Evolutionary conservation across 2,113 vertebrate genomes (phyloP), one percentile per base, ranked within the genome.

Genomic region (Apus apus): DNA sequence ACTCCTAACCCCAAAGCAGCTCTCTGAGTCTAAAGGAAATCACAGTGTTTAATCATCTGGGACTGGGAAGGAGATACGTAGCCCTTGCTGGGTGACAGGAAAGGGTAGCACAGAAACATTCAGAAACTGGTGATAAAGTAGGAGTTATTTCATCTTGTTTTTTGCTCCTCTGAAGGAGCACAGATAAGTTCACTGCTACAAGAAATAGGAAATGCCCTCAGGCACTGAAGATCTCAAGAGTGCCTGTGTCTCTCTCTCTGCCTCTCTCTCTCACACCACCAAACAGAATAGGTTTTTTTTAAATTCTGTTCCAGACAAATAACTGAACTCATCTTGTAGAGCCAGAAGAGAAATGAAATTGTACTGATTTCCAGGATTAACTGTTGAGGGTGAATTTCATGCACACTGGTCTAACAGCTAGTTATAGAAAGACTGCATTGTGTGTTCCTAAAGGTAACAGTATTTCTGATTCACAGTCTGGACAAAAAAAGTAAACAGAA

Each of bases 121-220:
- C 78, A 0, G 15, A 71, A 72, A 27, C 61, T 68, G 43, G 12
- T 87, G 82, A 96, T 96, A 91, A 93, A 96, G 68, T 48, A 82
- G 45, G 82, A 90, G 45, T 78, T 93, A 72, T 97, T 96, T 95
- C 40, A 78, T 95, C 80, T 85, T 95, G 57, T 8, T 88, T 93
- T 94, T 94, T 72, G 20, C 53, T 91, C 43, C 73, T 96, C 82
- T 94, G 80, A 93, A 96, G 56, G 26, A 94, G 53, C 46, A 78
- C 58, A 87, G 93, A 81, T 76, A 94, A 96, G 64, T 91, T 96
- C 93, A 87, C 43, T 80, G 84, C 57, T 85, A 85, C 94, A 87
- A 94, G 71, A 94, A 94, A 92, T 67, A 85, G 32, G 56, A 94
- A 96, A 87, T 58, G 50, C 66, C 94, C 90, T 91, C 64, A 78